Percentiles rank a stretch among this genome's conserved stretches.
Evolutionary conservation across 2,113 vertebrate genomes (phyloP).

Genomic region (Hemiprocne comata): DNA sequence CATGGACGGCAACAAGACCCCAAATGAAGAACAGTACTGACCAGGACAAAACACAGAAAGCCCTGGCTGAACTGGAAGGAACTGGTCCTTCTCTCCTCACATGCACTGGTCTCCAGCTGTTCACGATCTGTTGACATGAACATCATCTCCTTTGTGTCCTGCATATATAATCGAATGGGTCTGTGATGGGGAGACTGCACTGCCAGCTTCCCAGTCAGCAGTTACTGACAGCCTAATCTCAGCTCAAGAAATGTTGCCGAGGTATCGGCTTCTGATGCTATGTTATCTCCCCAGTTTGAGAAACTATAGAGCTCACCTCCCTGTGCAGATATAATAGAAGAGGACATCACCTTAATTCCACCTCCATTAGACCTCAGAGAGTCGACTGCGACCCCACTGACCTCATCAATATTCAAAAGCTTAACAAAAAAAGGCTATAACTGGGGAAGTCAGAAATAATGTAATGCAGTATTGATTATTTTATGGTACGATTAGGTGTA

Average conservation of each 20-base stretch:
- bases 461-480: slow-evolving; percentile 88
- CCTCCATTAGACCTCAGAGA: slow-evolving; percentile 80
- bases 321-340: slow-evolving; percentile 52
- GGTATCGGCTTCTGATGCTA: slow-evolving; percentile 47
- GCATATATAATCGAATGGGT: slow-evolving; percentile 42
- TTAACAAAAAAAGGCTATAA: slow-evolving; percentile 84
- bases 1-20: not conserved
- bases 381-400: slow-evolving; percentile 73
- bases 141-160: slow-evolving; percentile 36
- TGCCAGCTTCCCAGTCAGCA: slow-evolving; percentile 40
- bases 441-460: slow-evolving; percentile 85
- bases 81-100: slow-evolving; percentile 29
- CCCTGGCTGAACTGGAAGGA: slow-evolving; percentile 37
- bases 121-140: slow-evolving; percentile 52
- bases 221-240: slow-evolving; percentile 57
- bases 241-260: slow-evolving; percentile 39
- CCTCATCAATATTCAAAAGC: slow-evolving; percentile 87
- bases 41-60: not conserved
- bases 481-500: slow-evolving; percentile 87
- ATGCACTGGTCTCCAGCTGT: slow-evolving; percentile 37
- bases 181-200: slow-evolving; percentile 34
- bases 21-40: not conserved
- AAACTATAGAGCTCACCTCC: not conserved
- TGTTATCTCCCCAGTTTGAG: slow-evolving; percentile 27
- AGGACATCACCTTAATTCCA: slow-evolving; percentile 80